Base-by-base conservation (phyloP, 2,888 invertebrate genomes). In the Leucophora obtusa region DNA sequence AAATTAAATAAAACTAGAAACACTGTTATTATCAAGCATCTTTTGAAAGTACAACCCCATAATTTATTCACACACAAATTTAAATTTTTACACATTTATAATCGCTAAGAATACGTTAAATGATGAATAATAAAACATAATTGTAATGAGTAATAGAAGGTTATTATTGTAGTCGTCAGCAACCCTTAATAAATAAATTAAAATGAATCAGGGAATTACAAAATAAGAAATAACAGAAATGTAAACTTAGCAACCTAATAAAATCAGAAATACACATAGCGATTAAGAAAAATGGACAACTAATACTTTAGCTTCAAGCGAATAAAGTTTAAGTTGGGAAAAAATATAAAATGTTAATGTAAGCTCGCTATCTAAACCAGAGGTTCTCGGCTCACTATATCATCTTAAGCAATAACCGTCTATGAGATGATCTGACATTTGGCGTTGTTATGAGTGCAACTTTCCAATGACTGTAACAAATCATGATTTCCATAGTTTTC, bases 141-240 rank as follows among this genome's bases (percentile, higher is more conserved):
- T 11, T 38, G 11, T 38, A 38, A 38, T 38, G 38, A 38, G 38
- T 38, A 11, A 38, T 38, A 11, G 38, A 38, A 38, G 10, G 11
- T 38, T 38, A 14, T 38, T 11, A 38, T 38, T 11, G 14, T 38
- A 38, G 38, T 14, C 38, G 38, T 11, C 38, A 38, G 4, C 38
- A 38, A 38, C 38, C 38, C 38, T 14, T 38, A 38, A 38, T 38
- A 38, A 3, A 7, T 11, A 38, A 38, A 38, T 38, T 14, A 11
- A 56, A 56, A 33, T 6, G 33, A 56, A 73, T 24, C 54, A 18
- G 18, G n/a, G 10, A 33, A 21, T 62, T 72, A 28, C 5, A 51
- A 63, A 15, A 14, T 2, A 28, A 24, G 0, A 38, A 38, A 38
- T 2, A 38, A 11, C 10, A 38, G 0, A 38, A 38, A 11, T 38